Percentiles rank a stretch among this genome's conserved stretches.
phyloP scores from a whole-genome alignment of 1,140 invertebrate genomes.

The Sinella curviseta region DNA sequence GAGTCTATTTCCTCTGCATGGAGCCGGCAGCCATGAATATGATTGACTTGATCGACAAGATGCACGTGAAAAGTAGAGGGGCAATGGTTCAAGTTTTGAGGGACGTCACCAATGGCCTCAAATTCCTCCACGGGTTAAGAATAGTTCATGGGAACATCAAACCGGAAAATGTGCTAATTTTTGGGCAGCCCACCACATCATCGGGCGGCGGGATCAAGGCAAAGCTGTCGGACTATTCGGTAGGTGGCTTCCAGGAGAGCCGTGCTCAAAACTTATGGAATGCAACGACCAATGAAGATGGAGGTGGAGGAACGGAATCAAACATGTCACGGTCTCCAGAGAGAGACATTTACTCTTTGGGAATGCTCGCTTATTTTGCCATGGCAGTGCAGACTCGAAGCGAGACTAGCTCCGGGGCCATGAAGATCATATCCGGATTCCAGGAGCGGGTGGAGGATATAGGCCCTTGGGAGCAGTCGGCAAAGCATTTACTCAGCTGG shows the following conservation, averaged over 20 bases:
- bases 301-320: neutral
- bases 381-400: neutral
- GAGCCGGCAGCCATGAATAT: too few relatives aligned
- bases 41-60: too few relatives aligned
- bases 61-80: too few relatives aligned
- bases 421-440: neutral
- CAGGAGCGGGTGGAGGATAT: neutral
- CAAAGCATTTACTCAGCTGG: neutral
- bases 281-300: neutral
- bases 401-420: neutral
- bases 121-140: neutral
- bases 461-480: neutral
- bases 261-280: neutral
- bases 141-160: neutral
- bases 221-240: neutral
- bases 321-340: neutral
- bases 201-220: neutral
- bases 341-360: neutral
- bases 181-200: neutral
- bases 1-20: too few relatives aligned
- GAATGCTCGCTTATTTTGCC: neutral
- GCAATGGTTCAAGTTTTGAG: too few relatives aligned
- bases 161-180: neutral
- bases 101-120: neutral
- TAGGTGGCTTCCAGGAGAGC: neutral